A percentile compares a stretch with the other conserved stretches of the same genome.
phyloP scores from a whole-genome alignment of 2,888 invertebrate species.

The Amorpha juglandis region DNA sequence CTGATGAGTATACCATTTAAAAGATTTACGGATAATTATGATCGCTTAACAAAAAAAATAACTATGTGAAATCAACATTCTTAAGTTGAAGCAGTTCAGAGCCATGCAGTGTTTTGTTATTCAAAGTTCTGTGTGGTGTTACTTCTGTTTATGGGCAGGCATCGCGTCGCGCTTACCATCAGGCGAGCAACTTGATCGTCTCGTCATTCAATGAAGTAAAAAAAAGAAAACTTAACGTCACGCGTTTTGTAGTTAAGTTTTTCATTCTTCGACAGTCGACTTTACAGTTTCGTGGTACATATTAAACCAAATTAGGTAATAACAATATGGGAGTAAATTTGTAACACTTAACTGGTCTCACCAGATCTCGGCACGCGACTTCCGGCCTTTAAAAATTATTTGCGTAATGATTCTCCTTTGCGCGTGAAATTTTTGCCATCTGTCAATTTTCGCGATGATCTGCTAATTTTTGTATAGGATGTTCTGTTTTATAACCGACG shows the following conservation, averaged over 20 bases:
- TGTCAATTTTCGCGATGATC: constrained; percentile 25
- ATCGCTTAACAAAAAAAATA: too few relatives aligned
- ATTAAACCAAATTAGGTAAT: constrained; percentile 6
- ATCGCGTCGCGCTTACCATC: too few relatives aligned
- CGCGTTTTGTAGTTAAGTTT: background rate
- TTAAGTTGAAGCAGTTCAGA: too few relatives aligned
- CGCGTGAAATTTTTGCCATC: constrained; percentile 44
- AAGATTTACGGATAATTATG: too few relatives aligned
- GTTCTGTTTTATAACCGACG: background rate
- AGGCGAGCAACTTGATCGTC: too few relatives aligned
- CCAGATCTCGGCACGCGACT: constrained; percentile 62
- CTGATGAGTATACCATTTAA: too few relatives aligned
- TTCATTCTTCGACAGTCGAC: background rate
- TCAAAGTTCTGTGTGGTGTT: too few relatives aligned
- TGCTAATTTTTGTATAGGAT: constrained; percentile 30
- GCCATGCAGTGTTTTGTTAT: too few relatives aligned
- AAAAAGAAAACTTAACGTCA: too few relatives aligned
- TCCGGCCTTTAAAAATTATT: constrained; percentile 58
- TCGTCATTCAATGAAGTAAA: too few relatives aligned
- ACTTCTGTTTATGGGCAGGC: too few relatives aligned
- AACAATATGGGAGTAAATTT: constrained; percentile 2
- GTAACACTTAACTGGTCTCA: background rate
- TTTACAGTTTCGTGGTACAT: background rate
- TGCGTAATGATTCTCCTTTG: constrained; percentile 44
- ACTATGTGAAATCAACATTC: too few relatives aligned